Base-by-base conservation (phyloP, 2,113 vertebrate genomes). In the Phalacrocorax carbo region DNA sequence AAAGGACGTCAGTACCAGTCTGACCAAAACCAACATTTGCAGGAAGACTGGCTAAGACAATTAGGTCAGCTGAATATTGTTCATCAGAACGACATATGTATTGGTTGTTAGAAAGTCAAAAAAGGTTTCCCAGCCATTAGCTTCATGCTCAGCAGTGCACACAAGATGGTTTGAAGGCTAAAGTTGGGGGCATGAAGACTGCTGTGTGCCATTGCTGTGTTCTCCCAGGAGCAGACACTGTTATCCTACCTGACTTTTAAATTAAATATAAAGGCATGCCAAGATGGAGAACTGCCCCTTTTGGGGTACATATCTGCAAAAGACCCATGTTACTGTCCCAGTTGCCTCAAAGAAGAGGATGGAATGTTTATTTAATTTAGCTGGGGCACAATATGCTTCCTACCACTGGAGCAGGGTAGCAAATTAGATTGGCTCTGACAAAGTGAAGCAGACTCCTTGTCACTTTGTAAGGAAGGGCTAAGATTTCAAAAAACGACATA, bases 281-380 rank as follows among this genome's bases (percentile, higher is more conserved):
- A 38, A 13, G 19, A 32, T 57, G 4, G 38, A 15, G 5, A 85
- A 55, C 19, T 71, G 16, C 7, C 36, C 16, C 4, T 42, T 77
- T 73, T 11, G 80, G 42, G 9, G 10, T 32, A 30, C 2, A 2
- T 23, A 78, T 11, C 12, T 92, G 21, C 6, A 52, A 40, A 90
- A 91, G 15, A 27, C 8, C 10, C 17, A 36, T 0, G 0, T 9
- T 82, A 13, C 32, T 65, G 19, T 57, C 14, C n/a, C 44, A 44
- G 2, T 21, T n/a, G 21, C 36, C 36, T 73, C 48, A 86, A 62
- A 49, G 32, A 75, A 44, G 30, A 54, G 18, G n/a, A 7, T 70
- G 3, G 32, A 96, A 58, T 58, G 22, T 16, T 77, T 88, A 69
- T 83, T 44, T 62, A 22, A 57, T 69, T 90, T 95, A 84, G 11